Base-by-base conservation (phyloP, 2,888 invertebrate species). In the Stomorhina lunata region DNA sequence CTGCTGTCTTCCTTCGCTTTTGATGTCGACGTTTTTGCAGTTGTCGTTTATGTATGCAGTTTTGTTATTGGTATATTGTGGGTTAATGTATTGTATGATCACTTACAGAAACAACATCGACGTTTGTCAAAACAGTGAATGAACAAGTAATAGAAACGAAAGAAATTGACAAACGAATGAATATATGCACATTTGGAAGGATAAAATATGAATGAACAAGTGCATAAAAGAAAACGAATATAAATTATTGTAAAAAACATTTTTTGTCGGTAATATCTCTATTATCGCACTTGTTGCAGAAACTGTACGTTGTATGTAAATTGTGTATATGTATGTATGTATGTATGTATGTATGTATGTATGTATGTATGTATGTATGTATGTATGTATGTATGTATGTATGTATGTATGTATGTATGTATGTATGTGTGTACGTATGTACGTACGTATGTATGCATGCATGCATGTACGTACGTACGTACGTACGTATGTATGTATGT, bases 11-110 rank as follows among this genome's bases (percentile, higher is more conserved):
- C 53, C 37, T n/a, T 29, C 25, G 17, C 12, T 71, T 20, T 59
- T 73, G 37, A 37, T 45, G 32, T 10, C 5, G 22, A 20, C n/a
- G 22, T 37, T 37, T 10, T 20, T 29, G 45, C n/a, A 25, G 37
- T 37, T 76, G 65, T 66, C 17, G 32, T 50, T 43, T 65, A 66
- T 66, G 10, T 29, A 22, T 72, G 65, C 79, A 65, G 66, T 59
- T 79, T 71, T 78, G 55, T 78, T 78, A 78, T 78, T 78, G 78
- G 78, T 78, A 78, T 78, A 37, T 78, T 65, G 37, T 65, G 45
- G 76, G 76, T 76, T 68, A 76, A 77, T 59, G 68, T 71, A 66
- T 72, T 79, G 48, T 57, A 22, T 65, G 71, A 71, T 79, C 25
- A 79, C 63, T 78, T 63, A 25, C 69, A 71, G 55, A 55, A 71